phyloP scores from a whole-genome alignment of 2,113 vertebrate species.

The Isurus oxyrinchus region DNA sequence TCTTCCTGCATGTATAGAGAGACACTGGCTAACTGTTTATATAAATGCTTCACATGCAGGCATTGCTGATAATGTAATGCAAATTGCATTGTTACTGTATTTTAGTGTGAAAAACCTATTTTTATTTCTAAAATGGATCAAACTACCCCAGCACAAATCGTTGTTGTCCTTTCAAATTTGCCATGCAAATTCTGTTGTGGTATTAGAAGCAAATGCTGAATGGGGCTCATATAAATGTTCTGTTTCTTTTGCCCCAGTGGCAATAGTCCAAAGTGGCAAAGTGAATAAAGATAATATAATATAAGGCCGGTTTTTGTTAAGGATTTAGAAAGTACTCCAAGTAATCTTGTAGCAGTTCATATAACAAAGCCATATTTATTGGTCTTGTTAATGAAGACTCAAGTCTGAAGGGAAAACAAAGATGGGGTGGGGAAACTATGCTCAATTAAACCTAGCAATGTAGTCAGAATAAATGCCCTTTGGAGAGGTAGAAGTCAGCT shows the following conservation, averaged over 20 bases:
- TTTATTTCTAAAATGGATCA: slow-evolving; percentile 24
- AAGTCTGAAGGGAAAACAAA: not conserved
- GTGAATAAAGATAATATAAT: not conserved
- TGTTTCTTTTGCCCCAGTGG: not conserved
- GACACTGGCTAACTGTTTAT: not conserved
- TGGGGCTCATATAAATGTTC: not conserved
- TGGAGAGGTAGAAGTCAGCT: not conserved
- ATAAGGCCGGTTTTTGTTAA: not conserved
- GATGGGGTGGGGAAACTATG: not conserved
- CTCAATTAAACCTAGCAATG: not conserved
- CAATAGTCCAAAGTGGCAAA: not conserved
- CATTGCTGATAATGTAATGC: not conserved
- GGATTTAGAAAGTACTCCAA: not conserved
- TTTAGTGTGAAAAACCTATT: not conserved
- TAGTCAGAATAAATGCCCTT: not conserved
- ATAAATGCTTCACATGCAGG: not conserved
- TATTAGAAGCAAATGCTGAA: not conserved
- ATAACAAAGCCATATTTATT: not conserved
- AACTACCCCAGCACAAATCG: not conserved
- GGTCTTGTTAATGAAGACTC: not conserved
- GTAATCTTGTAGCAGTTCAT: not conserved
- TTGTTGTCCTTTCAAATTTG: slow-evolving; percentile 21
- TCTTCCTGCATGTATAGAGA: not conserved
- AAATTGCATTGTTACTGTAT: slow-evolving; percentile 7
- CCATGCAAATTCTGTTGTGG: not conserved